Base-by-base conservation (phyloP, 2,888 invertebrate species). In the Drosophila demipolita region DNA sequence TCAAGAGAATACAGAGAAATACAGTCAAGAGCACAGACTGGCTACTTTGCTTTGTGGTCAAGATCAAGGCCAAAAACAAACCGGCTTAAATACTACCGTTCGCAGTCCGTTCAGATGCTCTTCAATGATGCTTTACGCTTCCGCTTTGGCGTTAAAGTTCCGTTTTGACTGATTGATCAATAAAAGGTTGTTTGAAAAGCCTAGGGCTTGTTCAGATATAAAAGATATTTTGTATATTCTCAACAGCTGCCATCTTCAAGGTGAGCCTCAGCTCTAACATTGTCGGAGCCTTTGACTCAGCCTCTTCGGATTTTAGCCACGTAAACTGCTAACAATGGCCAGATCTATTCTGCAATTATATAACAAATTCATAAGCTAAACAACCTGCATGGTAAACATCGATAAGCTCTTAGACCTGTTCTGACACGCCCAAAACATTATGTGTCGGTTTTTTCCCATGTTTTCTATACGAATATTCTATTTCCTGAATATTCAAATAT, bases 21-120 rank as follows among this genome's bases (percentile, higher is more conserved):
- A 49, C 40, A 69, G 33, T 45, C 38, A 59, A 29, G 54, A 15
- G 32, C 61, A 26, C 17, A 58, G 29, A 60, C n/a, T 12, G 4
- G 2, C 45, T 45, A 48, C 48, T 57, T 55, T 42, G 63, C 54
- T 80, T 79, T 81, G 80, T 91, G 91, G 91, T 90, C 91, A 90
- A 90, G 90, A 91, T 91, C 91, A 91, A 83, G 90, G 90, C 48
- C 80, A 67, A 71, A 59, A 57, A 38, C 49, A 64, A 87, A 89
- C 81, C 80, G 82, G 83, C 82, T 86, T 71, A 78, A 74, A 74
- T 60, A 69, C 72, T 82, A 79, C 87, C 68, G 83, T 87, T 83
- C 45, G 57, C 60, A 66, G 55, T 54, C 59, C 53, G 68, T 73
- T 76, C 66, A 74, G 72, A 69, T 69, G 78, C 78, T 80, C 76